Evolutionary conservation across 2,888 invertebrate genomes (phyloP), one percentile per base, ranked within the genome.

Genomic region (Anaspis maculata): DNA sequence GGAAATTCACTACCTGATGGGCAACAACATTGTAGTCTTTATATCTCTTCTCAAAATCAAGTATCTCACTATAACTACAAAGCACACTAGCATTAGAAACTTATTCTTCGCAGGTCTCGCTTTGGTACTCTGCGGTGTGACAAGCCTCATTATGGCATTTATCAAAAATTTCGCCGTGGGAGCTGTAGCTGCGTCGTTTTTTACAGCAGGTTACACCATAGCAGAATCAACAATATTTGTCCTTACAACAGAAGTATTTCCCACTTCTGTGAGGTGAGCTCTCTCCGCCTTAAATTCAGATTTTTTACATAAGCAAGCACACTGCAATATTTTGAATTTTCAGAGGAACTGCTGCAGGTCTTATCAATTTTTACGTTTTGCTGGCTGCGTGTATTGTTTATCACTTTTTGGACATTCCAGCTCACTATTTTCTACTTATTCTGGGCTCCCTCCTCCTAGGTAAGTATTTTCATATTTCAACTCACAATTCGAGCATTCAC

Each of bases 211-310:
- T 12, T 37, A 37, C 26, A 27, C 32, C 16, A 16, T 37, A 3
- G 28, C 36, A 4, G 41, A 38, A 23, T 40, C 46, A 11, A 36
- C 43, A 6, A 7, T 51, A 5, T 41, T 44, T n/a, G 37, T 56
- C 11, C 29, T 55, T 3, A 45, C 41, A 24, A 42, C 54, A 15
- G 56, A 56, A 37, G 30, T 39, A 1, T 55, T 44, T 33, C 55
- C 56, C 6, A 55, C 55, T 19, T 52, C 46, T 15, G 22, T 54
- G 15, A 52, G 53, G 53, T 52, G 39, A 34, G 30, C 29, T 15
- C 16, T n/a, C n/a, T n/a, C n/a, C n/a, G 30, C 15, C 29, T 33
- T 29, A 3, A 21, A 23, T n/a, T n/a, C n/a, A n/a, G n/a, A n/a
- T n/a, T n/a, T n/a, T n/a, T n/a, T n/a, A 19, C 3, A 32, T 22